Base-by-base conservation (phyloP, 2,888 invertebrate species). In the Zygogramma bicolorata region DNA sequence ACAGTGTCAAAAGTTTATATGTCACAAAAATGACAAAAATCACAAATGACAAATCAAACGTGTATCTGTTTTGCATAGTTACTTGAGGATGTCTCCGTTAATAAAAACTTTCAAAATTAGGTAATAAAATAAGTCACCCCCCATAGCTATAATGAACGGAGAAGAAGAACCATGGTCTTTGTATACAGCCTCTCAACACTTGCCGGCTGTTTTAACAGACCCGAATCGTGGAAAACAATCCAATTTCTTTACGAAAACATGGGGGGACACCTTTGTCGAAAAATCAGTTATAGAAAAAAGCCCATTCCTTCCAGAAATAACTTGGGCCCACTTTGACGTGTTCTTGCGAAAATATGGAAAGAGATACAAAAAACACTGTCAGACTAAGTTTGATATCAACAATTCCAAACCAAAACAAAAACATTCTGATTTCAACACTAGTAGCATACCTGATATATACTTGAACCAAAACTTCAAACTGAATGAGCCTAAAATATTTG, bases 211-310 rank as follows among this genome's bases (percentile, higher is more conserved):
- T 78, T 90, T 99, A 75, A 98, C 98, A 88, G 98, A 99, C 87
- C 98, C 98, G 0, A 93, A 94, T 75, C 93, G 94, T 84, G 94
- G 97, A 77, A 98, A 97, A 87, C 95, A 95, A 86, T 91, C 91
- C 76, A 93, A 97, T 86, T 97, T 99, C 84, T 97, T 99, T 84
- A 97, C 97, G 0, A 97, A 96, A 86, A 97, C 97, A 74, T 99
- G 99, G 99, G 99, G 99, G 57, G 98, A 98, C 82, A 90, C 92
- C 71, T 99, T 99, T 87, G 91, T 97, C 20, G 97, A 97, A 75
- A 93, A 94, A 81, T 89, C 91, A 27, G 91, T 92, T 58, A 91
- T 97, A 80, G 90, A 92, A 42, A 92, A 93, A 78, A 95, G 95
- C 81, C 92, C 93, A 0, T 93, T 94, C 85, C 88, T 98, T 79